These are phyloP conservation scores for Synanthedon formicaeformis DNA, from an alignment of 2,888 invertebrate genomes.

Conservation along the genomic window DNA sequence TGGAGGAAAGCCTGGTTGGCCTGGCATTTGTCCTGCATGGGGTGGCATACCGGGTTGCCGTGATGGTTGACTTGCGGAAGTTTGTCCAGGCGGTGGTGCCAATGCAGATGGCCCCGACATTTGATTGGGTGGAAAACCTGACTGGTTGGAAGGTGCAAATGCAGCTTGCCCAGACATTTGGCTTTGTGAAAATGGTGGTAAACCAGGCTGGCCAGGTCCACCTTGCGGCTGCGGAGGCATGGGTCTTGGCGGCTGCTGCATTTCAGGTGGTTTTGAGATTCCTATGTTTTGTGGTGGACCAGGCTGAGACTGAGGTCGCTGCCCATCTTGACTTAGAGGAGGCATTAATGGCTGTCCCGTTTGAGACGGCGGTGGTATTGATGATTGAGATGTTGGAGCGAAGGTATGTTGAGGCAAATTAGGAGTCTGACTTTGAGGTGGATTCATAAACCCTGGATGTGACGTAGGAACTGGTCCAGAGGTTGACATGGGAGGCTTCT, in stretches of 20 bases:
- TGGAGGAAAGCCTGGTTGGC: constrained; percentile 11
- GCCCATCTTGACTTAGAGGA: background rate
- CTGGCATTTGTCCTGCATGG: constrained; percentile 14
- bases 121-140: constrained; percentile 1
- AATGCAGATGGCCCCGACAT: background rate
- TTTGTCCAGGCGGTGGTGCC: background rate
- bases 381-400: constrained; percentile 1
- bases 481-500: constrained; percentile 2
- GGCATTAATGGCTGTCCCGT: background rate
- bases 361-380: constrained; percentile 3
- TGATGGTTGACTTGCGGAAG: background rate
- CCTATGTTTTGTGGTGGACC: background rate
- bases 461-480: background rate
- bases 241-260: constrained; percentile 3
- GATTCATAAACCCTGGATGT: constrained; percentile 10
- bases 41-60: background rate
- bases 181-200: background rate
- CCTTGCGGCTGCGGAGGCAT: constrained; percentile 7
- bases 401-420: constrained; percentile 2
- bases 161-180: background rate
- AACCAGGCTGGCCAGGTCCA: constrained; percentile 2
- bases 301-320: background rate
- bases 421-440: constrained; percentile 8
- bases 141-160: constrained; percentile 7
- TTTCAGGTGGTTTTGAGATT: background rate